A percentile compares a stretch with the other conserved stretches of the same genome.
These are phyloP conservation scores for Aurelia aurita complex sp. Pacific DNA, from an alignment of 30 jellyfish, hydroid and myxozoan species.

Conservation along the genomic window DNA sequence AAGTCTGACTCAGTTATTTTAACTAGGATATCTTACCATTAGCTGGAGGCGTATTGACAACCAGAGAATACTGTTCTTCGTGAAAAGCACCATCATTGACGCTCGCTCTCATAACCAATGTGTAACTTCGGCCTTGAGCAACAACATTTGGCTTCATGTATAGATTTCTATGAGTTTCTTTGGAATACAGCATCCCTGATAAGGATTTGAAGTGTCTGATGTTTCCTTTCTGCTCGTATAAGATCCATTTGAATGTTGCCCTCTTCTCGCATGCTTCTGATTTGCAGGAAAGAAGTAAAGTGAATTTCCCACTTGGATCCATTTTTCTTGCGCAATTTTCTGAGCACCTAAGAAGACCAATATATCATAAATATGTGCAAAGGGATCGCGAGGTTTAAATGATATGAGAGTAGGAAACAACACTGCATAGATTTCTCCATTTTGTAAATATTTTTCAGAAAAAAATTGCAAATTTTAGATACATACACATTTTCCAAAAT, in stretches of 20 bases:
- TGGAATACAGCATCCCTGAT: slow-evolving; percentile 8
- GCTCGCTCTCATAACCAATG: slow-evolving; percentile 6
- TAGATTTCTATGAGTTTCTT: slow-evolving; percentile 1
- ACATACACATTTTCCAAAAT: too few relatives aligned
- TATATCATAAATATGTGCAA: too few relatives aligned
- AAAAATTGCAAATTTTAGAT: too few relatives aligned
- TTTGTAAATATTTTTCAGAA: too few relatives aligned
- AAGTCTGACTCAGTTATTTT: too few relatives aligned
- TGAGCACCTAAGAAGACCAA: slow-evolving; percentile 2
- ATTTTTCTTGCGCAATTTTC: slow-evolving; percentile 47
- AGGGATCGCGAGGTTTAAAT: too few relatives aligned
- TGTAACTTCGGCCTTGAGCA: neutral
- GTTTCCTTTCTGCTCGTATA: neutral
- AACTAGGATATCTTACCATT: slow-evolving; percentile 16
- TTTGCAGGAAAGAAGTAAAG: slow-evolving; percentile 9
- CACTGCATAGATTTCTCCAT: too few relatives aligned
- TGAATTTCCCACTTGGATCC: slow-evolving; percentile 16
- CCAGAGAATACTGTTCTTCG: neutral
- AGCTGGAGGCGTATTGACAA: slow-evolving; percentile 24
- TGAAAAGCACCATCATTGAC: slow-evolving; percentile 33
- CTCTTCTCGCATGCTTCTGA: slow-evolving; percentile 32
- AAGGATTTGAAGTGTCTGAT: neutral
- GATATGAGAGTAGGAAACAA: too few relatives aligned
- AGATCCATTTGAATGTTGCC: slow-evolving; percentile 33
- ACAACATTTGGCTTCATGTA: slow-evolving; percentile 33